Base-by-base conservation (phyloP, 2,888 invertebrate genomes). In the Dasypolia templi region DNA sequence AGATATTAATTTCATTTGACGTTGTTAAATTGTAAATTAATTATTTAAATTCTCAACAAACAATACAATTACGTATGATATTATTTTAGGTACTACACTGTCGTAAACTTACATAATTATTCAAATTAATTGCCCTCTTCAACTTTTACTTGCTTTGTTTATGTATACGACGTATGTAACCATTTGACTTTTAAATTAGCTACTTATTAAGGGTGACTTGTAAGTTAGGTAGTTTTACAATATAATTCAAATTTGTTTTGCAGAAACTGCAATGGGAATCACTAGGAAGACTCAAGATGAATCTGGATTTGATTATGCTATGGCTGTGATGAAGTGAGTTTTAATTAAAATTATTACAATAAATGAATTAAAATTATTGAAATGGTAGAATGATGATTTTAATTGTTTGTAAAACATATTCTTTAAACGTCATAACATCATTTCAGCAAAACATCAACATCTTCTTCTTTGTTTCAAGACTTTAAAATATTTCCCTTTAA, bases 191-290 rank as follows among this genome's bases (percentile, higher is more conserved):
- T 73, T 46, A 67, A 77, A 81, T 81, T 17, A 44, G 11, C 17
- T 59, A 35, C 32, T 17, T 42, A 35, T 44, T 73, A 56, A 61
- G 67, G 74, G 65, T 81, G 79, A 82, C 79, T 74, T 29, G 67
- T 49, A 39, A 72, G n/a, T 49, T 26, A 39, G n/a, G n/a, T n/a
- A n/a, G n/a, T n/a, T n/a, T n/a, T n/a, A n/a, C n/a, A n/a, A n/a
- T n/a, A n/a, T n/a, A n/a, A n/a, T n/a, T n/a, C n/a, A n/a, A n/a
- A n/a, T n/a, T n/a, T n/a, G n/a, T 44, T 17, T 95, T 94, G 32
- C 91, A 97, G 98, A 98, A 95, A 98, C 98, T 22, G 98, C 98
- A 0, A 98, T 98, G 98, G 98, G 98, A 39, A 97, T 98, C 0
- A 97, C 97, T 72, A 98, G 97, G 90, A 97, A 97, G 84, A 97